A percentile compares a stretch with the other conserved stretches of the same genome.
phyloP scores from a whole-genome alignment of 1,140 invertebrate genomes.

The Araneus ventricosus region DNA sequence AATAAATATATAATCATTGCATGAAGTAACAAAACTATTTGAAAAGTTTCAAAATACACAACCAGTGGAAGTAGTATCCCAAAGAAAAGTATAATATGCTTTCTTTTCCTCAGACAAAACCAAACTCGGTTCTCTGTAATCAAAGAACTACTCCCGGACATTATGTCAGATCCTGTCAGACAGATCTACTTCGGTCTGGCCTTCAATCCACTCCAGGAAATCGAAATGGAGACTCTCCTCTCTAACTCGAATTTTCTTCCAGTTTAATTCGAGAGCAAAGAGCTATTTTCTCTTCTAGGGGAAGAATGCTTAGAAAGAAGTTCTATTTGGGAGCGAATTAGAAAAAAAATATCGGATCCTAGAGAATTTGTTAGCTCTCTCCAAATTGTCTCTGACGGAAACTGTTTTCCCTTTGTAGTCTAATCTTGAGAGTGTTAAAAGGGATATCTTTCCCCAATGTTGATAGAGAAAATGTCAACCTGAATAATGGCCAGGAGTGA shows the following conservation, averaged over 20 bases:
- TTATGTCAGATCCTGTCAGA: not conserved
- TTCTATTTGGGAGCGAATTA: not conserved
- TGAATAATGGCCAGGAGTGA: too few relatives aligned
- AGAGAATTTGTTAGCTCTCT: not conserved
- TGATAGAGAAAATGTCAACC: too few relatives aligned
- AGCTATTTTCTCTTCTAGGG: not conserved
- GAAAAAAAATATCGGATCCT: not conserved
- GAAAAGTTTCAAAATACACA: too few relatives aligned
- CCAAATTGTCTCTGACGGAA: not conserved
- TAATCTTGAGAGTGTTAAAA: too few relatives aligned
- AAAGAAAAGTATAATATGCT: too few relatives aligned
- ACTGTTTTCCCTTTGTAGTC: not conserved
- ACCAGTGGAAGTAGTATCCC: too few relatives aligned
- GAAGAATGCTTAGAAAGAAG: not conserved
- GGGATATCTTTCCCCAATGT: too few relatives aligned
- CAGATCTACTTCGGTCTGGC: not conserved
- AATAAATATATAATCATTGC: too few relatives aligned
- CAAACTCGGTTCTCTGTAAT: not conserved
- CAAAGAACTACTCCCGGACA: not conserved
- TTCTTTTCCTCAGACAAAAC: too few relatives aligned
- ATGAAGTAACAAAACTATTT: too few relatives aligned
- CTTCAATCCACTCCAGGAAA: not conserved
- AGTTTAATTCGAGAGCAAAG: conserved; percentile 1
- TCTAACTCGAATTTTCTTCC: not conserved
- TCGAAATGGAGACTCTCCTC: not conserved